Evolutionary conservation across 2,113 vertebrate genomes (phyloP).

Genomic region (Pangasianodon gigas): DNA sequence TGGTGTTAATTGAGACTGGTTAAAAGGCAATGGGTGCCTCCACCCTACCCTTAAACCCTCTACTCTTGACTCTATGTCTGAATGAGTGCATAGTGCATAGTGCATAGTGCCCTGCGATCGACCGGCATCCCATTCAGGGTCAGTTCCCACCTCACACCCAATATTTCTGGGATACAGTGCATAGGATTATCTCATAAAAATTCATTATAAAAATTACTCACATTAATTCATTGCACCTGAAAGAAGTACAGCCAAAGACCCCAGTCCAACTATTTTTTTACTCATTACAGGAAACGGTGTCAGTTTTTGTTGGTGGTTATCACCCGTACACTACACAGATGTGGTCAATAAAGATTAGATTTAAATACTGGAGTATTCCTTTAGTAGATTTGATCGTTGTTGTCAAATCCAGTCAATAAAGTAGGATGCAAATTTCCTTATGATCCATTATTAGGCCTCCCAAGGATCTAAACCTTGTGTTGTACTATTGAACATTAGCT

Average conservation of each 20-base stretch:
- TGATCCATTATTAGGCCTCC: background rate
- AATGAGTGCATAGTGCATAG: background rate
- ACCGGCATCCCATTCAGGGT: background rate
- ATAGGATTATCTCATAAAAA: background rate
- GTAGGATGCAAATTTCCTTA: background rate
- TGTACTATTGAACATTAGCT: conserved; percentile 3
- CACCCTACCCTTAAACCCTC: background rate
- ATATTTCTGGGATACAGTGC: background rate
- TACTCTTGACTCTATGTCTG: background rate
- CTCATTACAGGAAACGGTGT: background rate
- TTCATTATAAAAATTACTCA: too few relatives aligned
- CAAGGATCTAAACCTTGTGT: conserved; percentile 26
- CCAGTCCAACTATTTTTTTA: background rate
- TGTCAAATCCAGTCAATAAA: background rate
- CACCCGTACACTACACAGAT: background rate
- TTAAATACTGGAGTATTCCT: background rate
- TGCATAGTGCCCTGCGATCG: background rate
- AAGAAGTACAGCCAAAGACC: background rate
- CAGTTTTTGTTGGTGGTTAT: background rate
- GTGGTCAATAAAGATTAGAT: background rate
- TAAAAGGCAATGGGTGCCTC: background rate
- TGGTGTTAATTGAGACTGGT: background rate
- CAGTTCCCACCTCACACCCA: background rate
- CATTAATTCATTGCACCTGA: background rate
- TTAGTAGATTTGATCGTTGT: background rate